A percentile compares a stretch with the other conserved stretches of the same genome.
phyloP scores from a whole-genome alignment of 2,888 invertebrate species.

The Drosophila nr. medialis region DNA sequence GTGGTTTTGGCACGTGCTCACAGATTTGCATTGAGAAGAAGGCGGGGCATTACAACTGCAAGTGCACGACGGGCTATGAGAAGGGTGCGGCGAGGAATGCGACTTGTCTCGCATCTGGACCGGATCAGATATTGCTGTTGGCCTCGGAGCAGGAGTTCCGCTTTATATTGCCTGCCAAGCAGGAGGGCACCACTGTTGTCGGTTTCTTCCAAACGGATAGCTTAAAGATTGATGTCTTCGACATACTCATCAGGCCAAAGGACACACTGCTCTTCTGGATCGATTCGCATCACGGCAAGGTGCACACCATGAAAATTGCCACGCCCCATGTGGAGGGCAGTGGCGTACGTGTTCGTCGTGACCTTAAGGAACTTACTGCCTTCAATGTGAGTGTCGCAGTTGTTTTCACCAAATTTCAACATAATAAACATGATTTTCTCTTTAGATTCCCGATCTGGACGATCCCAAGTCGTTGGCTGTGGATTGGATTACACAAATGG shows the following conservation, averaged over 20 bases:
- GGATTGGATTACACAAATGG: conserved; percentile 88
- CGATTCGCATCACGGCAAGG: conserved; percentile 84
- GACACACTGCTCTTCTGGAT: conserved; percentile 84
- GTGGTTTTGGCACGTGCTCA: conserved; percentile 91
- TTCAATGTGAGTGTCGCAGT: conserved; percentile 77
- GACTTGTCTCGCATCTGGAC: conserved; percentile 86
- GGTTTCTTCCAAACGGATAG: conserved; percentile 89
- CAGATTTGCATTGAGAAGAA: conserved; percentile 90
- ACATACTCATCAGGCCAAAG: conserved; percentile 87
- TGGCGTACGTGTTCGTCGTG: conserved; percentile 74
- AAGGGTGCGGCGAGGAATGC: conserved; percentile 85
- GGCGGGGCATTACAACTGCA: conserved; percentile 86
- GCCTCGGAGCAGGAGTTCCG: conserved; percentile 85
- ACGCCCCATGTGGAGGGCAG: conserved; percentile 79
- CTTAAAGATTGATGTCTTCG: conserved; percentile 87
- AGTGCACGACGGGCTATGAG: conserved; percentile 88
- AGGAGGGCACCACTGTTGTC: conserved; percentile 85
- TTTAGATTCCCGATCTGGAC: conserved; percentile 86
- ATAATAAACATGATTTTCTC: neutral
- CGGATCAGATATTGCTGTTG: conserved; percentile 83
- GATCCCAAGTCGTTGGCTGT: conserved; percentile 91
- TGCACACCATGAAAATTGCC: conserved; percentile 84
- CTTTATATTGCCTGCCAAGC: conserved; percentile 83
- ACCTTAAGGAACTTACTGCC: conserved; percentile 82
- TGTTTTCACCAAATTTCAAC: neutral